phyloP scores from a whole-genome alignment of 2,797 vertebrate genomes.

The Leuciscus waleckii region DNA sequence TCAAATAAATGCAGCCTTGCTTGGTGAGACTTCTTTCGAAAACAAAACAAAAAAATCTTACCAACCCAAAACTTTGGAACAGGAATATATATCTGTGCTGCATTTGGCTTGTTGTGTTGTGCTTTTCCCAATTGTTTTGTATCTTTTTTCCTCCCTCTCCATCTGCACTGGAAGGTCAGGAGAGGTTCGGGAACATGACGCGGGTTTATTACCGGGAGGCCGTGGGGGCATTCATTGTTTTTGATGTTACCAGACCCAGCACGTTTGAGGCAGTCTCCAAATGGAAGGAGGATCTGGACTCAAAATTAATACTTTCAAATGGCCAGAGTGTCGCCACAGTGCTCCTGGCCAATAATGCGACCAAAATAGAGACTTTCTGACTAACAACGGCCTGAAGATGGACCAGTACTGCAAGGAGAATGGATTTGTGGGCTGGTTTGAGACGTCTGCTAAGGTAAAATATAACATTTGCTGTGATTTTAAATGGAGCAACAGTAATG shows the following conservation, averaged over 20 bases:
- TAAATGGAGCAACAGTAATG: neutral
- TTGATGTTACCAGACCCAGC: slow-evolving; percentile 91
- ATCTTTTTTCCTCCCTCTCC: slow-evolving; percentile 16
- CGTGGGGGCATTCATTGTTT: slow-evolving; percentile 96
- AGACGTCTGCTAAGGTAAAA: slow-evolving; percentile 96
- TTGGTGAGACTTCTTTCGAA: neutral
- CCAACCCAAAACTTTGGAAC: neutral
- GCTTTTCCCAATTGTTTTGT: neutral
- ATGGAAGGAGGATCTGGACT: slow-evolving; percentile 98
- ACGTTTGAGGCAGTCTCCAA: slow-evolving; percentile 96
- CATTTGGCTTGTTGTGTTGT: neutral
- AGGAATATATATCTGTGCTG: neutral
- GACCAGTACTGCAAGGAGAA: slow-evolving; percentile 98
- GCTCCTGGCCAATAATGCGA: slow-evolving; percentile 98
- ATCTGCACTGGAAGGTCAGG: slow-evolving; percentile 84
- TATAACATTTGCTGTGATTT: neutral
- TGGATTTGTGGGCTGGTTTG: slow-evolving; percentile 94
- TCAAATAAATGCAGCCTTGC: neutral
- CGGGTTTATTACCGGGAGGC: slow-evolving; percentile 98
- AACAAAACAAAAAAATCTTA: neutral
- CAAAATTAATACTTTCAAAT: slow-evolving; percentile 90
- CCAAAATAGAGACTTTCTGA: slow-evolving; percentile 87
- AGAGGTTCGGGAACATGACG: slow-evolving; percentile 99
- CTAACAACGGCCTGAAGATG: slow-evolving; percentile 90
- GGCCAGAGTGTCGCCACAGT: slow-evolving; percentile 91